Conservation (phyloP, 2,797 vertebrate genomes). For the Mycteria americana region DNA sequence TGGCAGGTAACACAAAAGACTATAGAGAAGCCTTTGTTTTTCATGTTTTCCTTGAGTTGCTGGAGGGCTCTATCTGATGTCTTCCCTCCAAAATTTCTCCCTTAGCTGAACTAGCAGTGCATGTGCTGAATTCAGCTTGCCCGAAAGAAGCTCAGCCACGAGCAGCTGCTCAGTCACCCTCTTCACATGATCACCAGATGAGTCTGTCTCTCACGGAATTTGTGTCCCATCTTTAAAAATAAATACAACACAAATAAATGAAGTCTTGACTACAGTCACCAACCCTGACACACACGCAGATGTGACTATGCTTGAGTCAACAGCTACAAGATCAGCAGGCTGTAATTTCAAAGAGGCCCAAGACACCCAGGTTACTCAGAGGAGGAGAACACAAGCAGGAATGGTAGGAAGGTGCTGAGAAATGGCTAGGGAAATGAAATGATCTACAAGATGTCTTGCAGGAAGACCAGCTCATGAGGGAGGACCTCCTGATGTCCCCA, state of each 20-base stretch:
- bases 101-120: neutral
- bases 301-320: slow-evolving; percentile 36
- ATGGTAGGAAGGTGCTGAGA: neutral
- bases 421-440: neutral
- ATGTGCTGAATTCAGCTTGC: neutral
- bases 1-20: neutral
- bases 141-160: neutral
- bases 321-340: neutral
- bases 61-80: neutral
- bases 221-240: slow-evolving; percentile 43
- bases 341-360: neutral
- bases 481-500: neutral
- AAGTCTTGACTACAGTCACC: neutral
- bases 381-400: neutral
- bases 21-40: neutral
- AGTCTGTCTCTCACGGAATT: slow-evolving; percentile 42
- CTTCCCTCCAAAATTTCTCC: neutral
- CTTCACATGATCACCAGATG: slow-evolving; percentile 34
- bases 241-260: neutral
- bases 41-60: neutral
- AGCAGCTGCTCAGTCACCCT: slow-evolving; percentile 2
- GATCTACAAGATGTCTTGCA: neutral
- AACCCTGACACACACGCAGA: neutral
- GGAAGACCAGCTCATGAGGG: neutral
- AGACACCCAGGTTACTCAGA: neutral